These are phyloP conservation scores for Drosophila koepferae DNA, from an alignment of 2,888 invertebrate genomes.

Conservation along the genomic window DNA sequence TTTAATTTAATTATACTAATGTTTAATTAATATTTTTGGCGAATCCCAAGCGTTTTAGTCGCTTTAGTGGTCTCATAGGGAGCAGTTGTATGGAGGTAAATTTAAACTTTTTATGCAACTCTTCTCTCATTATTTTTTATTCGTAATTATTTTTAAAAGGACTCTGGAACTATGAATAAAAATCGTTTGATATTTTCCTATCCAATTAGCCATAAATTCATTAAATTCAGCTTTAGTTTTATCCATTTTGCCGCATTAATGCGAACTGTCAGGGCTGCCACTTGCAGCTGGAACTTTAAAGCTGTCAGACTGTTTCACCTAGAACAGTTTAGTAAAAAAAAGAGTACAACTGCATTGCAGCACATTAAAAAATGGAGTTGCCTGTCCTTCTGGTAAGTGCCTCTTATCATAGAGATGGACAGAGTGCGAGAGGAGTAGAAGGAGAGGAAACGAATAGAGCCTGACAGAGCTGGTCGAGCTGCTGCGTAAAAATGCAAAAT, in stretches of 20 bases:
- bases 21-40: too few relatives aligned
- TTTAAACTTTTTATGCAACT: too few relatives aligned
- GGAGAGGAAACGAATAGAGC: background rate
- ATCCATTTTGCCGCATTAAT: background rate
- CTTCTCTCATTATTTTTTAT: too few relatives aligned
- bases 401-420: constrained; percentile 24
- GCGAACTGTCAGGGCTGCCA: background rate
- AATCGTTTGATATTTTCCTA: too few relatives aligned
- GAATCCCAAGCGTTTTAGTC: too few relatives aligned
- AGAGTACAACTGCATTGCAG: constrained; percentile 36
- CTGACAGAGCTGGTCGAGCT: background rate
- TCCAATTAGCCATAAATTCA: too few relatives aligned
- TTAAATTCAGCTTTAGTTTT: too few relatives aligned
- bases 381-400: constrained; percentile 14
- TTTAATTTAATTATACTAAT: too few relatives aligned
- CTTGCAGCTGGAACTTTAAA: background rate
- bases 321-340: constrained; percentile 25
- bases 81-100: too few relatives aligned
- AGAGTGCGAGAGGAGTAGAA: background rate
- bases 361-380: constrained; percentile 33
- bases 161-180: too few relatives aligned
- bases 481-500: constrained; percentile 49
- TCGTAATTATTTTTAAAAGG: too few relatives aligned
- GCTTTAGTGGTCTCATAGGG: too few relatives aligned
- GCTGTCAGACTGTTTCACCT: background rate